Conservation (phyloP, 1,140 invertebrate genomes). For the Drosophila rhopaloa region DNA sequence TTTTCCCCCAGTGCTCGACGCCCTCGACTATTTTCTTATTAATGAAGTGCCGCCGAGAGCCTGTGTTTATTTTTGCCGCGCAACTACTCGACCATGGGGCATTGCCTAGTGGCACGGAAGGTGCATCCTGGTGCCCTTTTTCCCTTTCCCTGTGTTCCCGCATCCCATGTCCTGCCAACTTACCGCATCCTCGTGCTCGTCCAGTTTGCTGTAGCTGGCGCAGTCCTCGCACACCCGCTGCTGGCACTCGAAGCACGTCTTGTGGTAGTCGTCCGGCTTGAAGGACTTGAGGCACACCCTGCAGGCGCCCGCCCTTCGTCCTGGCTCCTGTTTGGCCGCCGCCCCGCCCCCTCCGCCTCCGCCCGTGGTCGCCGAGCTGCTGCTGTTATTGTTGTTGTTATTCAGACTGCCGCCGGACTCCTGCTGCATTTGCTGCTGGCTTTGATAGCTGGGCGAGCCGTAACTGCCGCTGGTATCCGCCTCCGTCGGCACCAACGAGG, state of each 20-base stretch:
- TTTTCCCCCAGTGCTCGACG: neutral
- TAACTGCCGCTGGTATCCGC: conserved; percentile 73
- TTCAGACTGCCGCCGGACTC: conserved; percentile 79
- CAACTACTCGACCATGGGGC: conserved; percentile 32
- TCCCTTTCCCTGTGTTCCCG: neutral
- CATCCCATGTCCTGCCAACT: conserved; percentile 64
- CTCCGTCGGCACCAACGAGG: conserved; percentile 86
- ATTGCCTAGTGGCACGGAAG: conserved; percentile 72
- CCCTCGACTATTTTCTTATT: conserved; percentile 49
- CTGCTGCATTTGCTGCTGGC: conserved; percentile 73
- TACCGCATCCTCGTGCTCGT: conserved; percentile 92
- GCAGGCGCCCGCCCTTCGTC: conserved; percentile 90
- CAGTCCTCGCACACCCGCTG: conserved; percentile 96
- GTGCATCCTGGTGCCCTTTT: conserved; percentile 14
- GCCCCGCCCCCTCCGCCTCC: conserved; percentile 28
- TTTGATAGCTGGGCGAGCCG: conserved; percentile 65
- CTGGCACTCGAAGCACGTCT: conserved; percentile 94
- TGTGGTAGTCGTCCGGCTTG: conserved; percentile 92
- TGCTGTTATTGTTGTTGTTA: conserved; percentile 72
- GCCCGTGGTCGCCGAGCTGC: neutral
- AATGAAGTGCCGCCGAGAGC: conserved; percentile 65
- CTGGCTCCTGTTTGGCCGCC: conserved; percentile 89
- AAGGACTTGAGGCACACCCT: conserved; percentile 94
- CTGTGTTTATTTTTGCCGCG: conserved; percentile 57
- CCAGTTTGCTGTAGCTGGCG: conserved; percentile 93